Percentiles rank a stretch among this genome's conserved stretches.
Conservation (phyloP, 2,888 invertebrate genomes). For the Mimas tiliae region DNA sequence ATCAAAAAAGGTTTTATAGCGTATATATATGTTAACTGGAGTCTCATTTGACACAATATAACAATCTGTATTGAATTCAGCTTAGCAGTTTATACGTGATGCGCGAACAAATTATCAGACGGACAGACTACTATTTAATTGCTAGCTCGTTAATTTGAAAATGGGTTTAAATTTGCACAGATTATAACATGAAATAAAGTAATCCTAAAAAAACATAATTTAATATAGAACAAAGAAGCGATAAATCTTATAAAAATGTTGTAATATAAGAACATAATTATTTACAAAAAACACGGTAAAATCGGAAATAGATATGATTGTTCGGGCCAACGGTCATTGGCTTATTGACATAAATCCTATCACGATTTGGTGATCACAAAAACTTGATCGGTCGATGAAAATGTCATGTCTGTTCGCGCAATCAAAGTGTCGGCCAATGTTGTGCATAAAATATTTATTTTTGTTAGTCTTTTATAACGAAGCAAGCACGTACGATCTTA, state of each 20-base stretch:
- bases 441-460: constrained; percentile 1
- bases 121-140: too few species aligned
- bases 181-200: too few species aligned
- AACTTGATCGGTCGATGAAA: constrained; percentile 32
- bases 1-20: too few species aligned
- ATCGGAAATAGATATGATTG: constrained; percentile 7
- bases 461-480: background rate
- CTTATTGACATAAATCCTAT: constrained; percentile 39
- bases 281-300: background rate
- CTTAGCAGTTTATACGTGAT: too few species aligned
- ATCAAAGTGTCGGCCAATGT: background rate
- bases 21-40: too few species aligned
- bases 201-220: too few species aligned
- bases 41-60: too few species aligned
- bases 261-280: background rate
- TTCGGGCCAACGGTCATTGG: constrained; percentile 33
- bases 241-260: background rate
- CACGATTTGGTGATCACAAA: constrained; percentile 31
- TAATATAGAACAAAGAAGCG: background rate
- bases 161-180: too few species aligned
- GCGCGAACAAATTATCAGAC: too few species aligned
- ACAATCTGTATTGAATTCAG: too few species aligned
- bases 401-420: constrained; percentile 10
- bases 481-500: constrained; percentile 8
- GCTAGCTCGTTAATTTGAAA: too few species aligned